Evolutionary conservation across 2,797 vertebrate genomes (phyloP).

Genomic region (Pangasius macronema): DNA sequence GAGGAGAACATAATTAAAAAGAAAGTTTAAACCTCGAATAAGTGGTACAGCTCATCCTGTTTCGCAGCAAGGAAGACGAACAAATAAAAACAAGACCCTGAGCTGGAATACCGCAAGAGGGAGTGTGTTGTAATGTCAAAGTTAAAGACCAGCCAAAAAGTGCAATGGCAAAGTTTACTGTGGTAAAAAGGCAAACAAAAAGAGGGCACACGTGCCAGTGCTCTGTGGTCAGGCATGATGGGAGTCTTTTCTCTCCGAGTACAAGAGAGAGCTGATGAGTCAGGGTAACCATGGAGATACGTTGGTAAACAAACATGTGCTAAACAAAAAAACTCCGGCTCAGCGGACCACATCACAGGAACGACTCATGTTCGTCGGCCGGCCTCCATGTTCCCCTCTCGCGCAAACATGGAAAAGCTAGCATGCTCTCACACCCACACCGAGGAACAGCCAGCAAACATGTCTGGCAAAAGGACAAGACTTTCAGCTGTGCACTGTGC

Average conservation of each 20-base stretch:
- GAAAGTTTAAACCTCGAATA: constrained; percentile 8
- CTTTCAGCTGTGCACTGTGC: background rate
- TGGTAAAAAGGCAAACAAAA: background rate
- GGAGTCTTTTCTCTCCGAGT: constrained; percentile 1
- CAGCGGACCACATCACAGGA: constrained; percentile 2
- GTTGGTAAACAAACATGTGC: constrained; percentile 6
- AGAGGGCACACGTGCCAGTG: background rate
- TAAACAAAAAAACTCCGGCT: background rate
- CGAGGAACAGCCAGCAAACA: background rate
- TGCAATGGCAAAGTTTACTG: background rate
- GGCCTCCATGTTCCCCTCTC: background rate
- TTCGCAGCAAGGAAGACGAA: background rate
- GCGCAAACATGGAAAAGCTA: constrained; percentile 15
- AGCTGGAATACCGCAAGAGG: background rate
- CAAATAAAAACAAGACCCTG: too few relatives aligned
- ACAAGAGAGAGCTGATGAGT: constrained; percentile 26
- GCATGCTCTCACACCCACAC: background rate
- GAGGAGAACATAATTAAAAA: constrained; percentile 29
- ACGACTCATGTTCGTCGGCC: constrained; percentile 8
- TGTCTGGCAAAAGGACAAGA: background rate
- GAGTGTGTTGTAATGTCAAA: background rate
- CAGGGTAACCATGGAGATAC: constrained; percentile 23
- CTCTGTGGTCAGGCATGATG: background rate
- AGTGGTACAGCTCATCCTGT: constrained; percentile 5
- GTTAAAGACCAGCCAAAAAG: background rate